Conservation (phyloP, 2,888 invertebrate species). For the Drosophila anceps region DNA sequence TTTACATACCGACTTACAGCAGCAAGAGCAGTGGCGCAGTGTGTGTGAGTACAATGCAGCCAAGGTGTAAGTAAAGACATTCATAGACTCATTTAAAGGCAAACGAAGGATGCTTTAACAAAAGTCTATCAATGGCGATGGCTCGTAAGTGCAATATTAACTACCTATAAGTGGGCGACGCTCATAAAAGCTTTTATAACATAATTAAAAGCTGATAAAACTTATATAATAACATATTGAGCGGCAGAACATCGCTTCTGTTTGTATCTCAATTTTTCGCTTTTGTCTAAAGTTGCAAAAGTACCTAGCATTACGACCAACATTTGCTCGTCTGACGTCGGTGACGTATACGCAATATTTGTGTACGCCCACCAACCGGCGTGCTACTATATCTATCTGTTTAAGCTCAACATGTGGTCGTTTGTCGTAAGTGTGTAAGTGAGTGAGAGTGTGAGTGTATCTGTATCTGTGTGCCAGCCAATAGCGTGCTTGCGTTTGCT, state of each 20-base stretch:
- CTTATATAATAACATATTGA: slow-evolving; percentile 74
- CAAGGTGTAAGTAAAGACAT: slow-evolving; percentile 12
- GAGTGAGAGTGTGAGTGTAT: background rate
- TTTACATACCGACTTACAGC: slow-evolving; percentile 13
- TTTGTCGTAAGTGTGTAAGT: slow-evolving; percentile 10
- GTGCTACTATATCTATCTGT: slow-evolving; percentile 20
- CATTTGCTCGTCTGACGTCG: slow-evolving; percentile 28
- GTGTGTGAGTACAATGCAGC: slow-evolving; percentile 41
- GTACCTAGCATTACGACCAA: slow-evolving; percentile 19
- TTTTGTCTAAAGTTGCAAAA: slow-evolving; percentile 57
- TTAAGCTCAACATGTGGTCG: slow-evolving; percentile 75
- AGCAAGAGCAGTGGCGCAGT: background rate
- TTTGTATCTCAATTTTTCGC: slow-evolving; percentile 29
- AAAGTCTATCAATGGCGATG: slow-evolving; percentile 47
- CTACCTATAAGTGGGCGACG: slow-evolving; percentile 65
- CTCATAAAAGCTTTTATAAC: slow-evolving; percentile 74
- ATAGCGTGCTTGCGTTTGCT: slow-evolving; percentile 51
- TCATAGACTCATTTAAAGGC: background rate
- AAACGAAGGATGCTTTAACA: slow-evolving; percentile 44
- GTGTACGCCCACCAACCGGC: slow-evolving; percentile 68
- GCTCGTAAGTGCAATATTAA: slow-evolving; percentile 49
- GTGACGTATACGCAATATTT: slow-evolving; percentile 75
- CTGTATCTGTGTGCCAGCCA: slow-evolving; percentile 51
- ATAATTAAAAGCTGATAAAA: slow-evolving; percentile 78
- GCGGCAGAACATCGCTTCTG: slow-evolving; percentile 27